Conservation (phyloP, 2,888 invertebrate species). For the Linnaemya tessellans region DNA sequence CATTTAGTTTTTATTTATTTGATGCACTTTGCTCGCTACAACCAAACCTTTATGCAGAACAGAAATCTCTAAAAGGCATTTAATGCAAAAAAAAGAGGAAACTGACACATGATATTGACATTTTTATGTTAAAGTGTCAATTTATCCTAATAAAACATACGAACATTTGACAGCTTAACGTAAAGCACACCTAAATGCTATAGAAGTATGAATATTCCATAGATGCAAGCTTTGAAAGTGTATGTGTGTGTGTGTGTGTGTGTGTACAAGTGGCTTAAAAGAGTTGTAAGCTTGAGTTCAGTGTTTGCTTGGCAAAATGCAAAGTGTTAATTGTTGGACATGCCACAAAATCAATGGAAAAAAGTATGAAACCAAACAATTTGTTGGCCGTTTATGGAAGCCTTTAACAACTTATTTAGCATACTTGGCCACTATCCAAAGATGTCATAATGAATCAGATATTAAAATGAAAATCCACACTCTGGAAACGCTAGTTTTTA, state of each 20-base stretch:
- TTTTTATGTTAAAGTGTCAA: constrained; percentile 65
- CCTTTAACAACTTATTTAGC: constrained; percentile 50
- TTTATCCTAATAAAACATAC: constrained; percentile 45
- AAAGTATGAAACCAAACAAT: constrained; percentile 9
- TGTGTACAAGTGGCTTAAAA: not conserved
- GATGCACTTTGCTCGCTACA: not conserved
- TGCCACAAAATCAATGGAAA: constrained; percentile 36
- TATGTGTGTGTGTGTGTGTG: constrained; percentile 23
- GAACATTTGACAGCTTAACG: constrained; percentile 55
- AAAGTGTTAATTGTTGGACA: constrained; percentile 64
- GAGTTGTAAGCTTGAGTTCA: constrained; percentile 7
- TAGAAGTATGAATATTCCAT: not conserved
- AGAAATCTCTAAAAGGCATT: constrained; percentile 3
- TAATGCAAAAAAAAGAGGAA: constrained; percentile 8
- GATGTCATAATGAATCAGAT: constrained; percentile 63
- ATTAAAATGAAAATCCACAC: constrained; percentile 42
- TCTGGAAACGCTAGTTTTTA: constrained; percentile 38
- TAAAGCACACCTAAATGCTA: constrained; percentile 40
- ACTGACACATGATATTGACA: constrained; percentile 71
- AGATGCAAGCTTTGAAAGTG: constrained; percentile 5
- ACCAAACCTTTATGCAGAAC: not conserved
- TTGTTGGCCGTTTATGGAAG: constrained; percentile 15
- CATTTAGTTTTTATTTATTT: not conserved
- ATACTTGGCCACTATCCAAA: constrained; percentile 62
- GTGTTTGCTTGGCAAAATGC: constrained; percentile 12